These are phyloP conservation scores for Oscheius sp. DNA, from an alignment of 2,888 invertebrate genomes.

Conservation along the genomic window DNA sequence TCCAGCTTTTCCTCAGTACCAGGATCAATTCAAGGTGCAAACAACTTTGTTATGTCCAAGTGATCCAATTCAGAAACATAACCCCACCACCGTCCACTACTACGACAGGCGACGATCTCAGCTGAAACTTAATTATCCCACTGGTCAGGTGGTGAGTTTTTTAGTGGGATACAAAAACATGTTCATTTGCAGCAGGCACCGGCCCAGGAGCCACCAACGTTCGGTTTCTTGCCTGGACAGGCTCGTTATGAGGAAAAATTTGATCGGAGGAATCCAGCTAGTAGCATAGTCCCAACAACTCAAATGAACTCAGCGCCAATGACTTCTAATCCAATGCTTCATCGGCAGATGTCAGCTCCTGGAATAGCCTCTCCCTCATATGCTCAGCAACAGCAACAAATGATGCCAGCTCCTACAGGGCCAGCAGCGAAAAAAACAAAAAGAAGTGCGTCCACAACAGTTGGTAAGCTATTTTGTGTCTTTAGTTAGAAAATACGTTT, in stretches of 20 bases:
- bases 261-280: conserved; percentile 27
- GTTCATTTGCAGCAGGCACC: conserved; percentile 6
- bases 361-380: conserved; percentile 28
- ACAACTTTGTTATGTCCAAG: neutral
- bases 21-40: conserved; percentile 24
- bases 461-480: neutral
- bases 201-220: conserved; percentile 26
- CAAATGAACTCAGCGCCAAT: neutral
- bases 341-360: conserved; percentile 32
- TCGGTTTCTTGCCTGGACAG: conserved; percentile 32
- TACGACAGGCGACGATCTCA: conserved; percentile 16
- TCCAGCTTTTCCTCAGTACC: conserved; percentile 16
- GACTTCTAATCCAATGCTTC: conserved; percentile 8
- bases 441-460: conserved; percentile 23
- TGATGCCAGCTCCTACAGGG: conserved; percentile 18
- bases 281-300: neutral
- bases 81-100: conserved; percentile 8
- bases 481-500: neutral
- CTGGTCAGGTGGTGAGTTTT: conserved; percentile 18
- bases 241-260: conserved; percentile 17
- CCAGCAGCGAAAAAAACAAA: conserved; percentile 29
- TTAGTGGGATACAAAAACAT: neutral
- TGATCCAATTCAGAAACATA: conserved; percentile 5
- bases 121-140: conserved; percentile 25
- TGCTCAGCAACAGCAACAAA: conserved; percentile 23